phyloP scores from a whole-genome alignment of 2,113 vertebrate genomes.

The Sapayoa aenigma region DNA sequence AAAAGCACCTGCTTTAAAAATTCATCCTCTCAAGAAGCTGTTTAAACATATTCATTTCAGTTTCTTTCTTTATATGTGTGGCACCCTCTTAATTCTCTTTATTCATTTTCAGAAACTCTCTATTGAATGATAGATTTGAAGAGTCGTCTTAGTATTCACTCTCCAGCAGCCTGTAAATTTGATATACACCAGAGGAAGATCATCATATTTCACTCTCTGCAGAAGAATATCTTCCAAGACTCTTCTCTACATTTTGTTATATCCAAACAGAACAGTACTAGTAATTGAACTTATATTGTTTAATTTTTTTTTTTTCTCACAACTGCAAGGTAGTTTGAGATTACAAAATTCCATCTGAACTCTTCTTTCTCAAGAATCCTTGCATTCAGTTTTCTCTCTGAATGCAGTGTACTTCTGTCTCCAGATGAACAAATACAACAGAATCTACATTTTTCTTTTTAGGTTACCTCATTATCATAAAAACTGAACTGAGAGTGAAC shows the following conservation, averaged over 20 bases:
- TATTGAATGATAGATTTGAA: neutral
- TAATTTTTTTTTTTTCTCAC: neutral
- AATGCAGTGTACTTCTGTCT: neutral
- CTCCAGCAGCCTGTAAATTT: neutral
- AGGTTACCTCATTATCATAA: neutral
- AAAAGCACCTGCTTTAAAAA: neutral
- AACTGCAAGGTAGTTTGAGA: neutral
- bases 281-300: neutral
- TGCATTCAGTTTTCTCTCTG: neutral
- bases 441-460: neutral
- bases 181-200: neutral
- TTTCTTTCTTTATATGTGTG: neutral
- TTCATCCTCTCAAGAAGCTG: neutral
- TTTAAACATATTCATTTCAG: neutral
- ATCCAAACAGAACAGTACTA: neutral
- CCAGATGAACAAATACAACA: neutral
- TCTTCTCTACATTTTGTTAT: neutral
- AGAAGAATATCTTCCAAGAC: neutral
- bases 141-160: rapidly evolving
- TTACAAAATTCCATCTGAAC: neutral
- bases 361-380: neutral
- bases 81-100: neutral
- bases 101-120: neutral
- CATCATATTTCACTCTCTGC: neutral
- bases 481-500: neutral